Base-by-base conservation (phyloP, 2,113 vertebrate species). In the Tonatia bakeri region DNA sequence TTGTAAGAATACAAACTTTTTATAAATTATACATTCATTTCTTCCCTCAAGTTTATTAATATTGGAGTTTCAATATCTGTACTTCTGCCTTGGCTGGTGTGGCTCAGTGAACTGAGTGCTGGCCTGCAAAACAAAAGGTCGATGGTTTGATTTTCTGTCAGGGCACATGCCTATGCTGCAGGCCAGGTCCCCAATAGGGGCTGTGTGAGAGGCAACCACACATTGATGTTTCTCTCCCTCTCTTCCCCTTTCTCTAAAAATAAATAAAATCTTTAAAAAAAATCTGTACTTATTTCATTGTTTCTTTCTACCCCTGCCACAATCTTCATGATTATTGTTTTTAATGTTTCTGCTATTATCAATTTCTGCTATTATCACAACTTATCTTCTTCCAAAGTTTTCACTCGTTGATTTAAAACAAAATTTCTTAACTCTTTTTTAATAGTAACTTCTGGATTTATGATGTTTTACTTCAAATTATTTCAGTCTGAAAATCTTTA, bases 401-500 rank as follows among this genome's bases (percentile, higher is more conserved):
- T 96, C 28, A 75, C 28, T 28, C 36, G 50, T 0, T 90, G 50
- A 90, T 80, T 94, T 87, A 94, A 87, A 96, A 91, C 52, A 75
- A 9, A 85, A 86, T 67, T 75, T 85, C 65, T 56, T 76, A 77
- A 36, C 31, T 82, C 47, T 84, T 70, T 47, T 90, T 87, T 89
- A 92, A 85, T 7, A 40, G 14, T 77, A 43, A 94, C 15, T 69
- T 59, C 47, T 19, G 19, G 31, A 93, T 87, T 93, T 92, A 70
- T 38, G 5, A 16, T 56, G 1, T 82, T 14, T 92, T 79, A 92
- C 24, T 96, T 96, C 47, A 50, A 94, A 84, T 31, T 77, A 85
- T 47, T 95, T 91, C 67, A 88, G 83, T n/a, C 36, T 75, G 72
- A 38, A 80, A 91, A 91, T 85, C 4, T 75, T 85, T 84, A 93